Base-by-base conservation (phyloP, 2,888 invertebrate species). In the Cybosia mesomella region DNA sequence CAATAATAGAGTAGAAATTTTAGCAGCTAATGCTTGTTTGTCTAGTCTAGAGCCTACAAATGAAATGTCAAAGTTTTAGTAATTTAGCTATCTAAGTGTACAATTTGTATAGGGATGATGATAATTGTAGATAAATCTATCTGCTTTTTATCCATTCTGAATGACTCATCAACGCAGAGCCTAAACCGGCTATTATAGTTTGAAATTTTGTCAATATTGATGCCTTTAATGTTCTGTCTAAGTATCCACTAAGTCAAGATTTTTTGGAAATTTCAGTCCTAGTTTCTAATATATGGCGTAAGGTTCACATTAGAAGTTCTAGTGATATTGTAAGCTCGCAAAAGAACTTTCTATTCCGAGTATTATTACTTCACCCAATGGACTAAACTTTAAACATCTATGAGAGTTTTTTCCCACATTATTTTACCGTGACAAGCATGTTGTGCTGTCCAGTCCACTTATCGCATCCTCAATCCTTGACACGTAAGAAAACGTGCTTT, bases 401-500 rank as follows among this genome's bases (percentile, higher is more conserved):
- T n/a, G n/a, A 49, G n/a, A 69, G 58, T 22, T 60, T 22, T 60
- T 67, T 11, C 15, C n/a, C 67, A 71, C 62, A 58, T 15, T 7
- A 72, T 67, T 69, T 64, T 72, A 24, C 43, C 11, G 61, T 70
- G 49, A 61, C 67, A 71, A 67, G 66, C 69, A 69, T 68, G 67
- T 66, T 73, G 58, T 73, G 73, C 57, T 71, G 59, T 75, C 73
- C 72, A 72, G 73, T 77, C 57, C 24, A 70, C 64, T 78, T 82
- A 75, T 79, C 71, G 70, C 77, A 83, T 78, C 80, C 84, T 84
- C 77, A 82, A 81, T 82, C 78, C 76, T 75, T 75, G 70, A 72
- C 71, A 75, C 79, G 77, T 72, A 79, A 83, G 75, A 39, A 55
- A 77, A 85, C 89, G 91, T 91, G 90, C 84, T 85, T 73, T 81